A percentile compares a stretch with the other conserved stretches of the same genome.
phyloP scores from a whole-genome alignment of 2,797 vertebrate genomes.

The Galaxias olidus region DNA sequence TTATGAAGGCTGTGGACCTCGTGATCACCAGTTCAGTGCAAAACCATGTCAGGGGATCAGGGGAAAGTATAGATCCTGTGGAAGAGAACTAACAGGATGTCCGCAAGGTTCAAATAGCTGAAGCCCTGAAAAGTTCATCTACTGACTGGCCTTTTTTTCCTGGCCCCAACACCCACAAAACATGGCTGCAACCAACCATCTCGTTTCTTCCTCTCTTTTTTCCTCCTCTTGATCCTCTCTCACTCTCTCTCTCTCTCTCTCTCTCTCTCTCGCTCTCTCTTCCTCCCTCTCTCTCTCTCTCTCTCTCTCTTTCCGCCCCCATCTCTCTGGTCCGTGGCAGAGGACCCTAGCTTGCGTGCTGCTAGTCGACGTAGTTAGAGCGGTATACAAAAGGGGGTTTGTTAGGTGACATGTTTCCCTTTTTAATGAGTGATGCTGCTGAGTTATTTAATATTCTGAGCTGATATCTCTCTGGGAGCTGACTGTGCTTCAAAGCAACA shows the following conservation, averaged over 20 bases:
- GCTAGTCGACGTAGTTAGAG: constrained; percentile 41
- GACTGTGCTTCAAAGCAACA: constrained; percentile 68
- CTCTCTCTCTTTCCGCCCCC: constrained; percentile 2
- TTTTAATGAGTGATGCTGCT: constrained; percentile 75
- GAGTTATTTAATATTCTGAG: constrained; percentile 72
- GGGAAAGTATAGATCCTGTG: background rate
- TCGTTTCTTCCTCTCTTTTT: background rate
- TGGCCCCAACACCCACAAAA: background rate
- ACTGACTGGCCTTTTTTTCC: background rate
- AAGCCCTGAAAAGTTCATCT: background rate
- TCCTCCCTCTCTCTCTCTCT: background rate
- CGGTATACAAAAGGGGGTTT: constrained; percentile 68
- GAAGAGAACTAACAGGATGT: background rate
- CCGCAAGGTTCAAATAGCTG: background rate
- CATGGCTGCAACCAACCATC: background rate
- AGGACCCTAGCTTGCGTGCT: constrained; percentile 12
- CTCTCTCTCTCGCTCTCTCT: constrained; percentile 15
- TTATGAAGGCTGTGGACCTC: constrained; percentile 43
- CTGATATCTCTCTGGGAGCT: constrained; percentile 64
- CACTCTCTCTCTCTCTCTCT: background rate
- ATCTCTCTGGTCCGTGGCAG: constrained; percentile 47
- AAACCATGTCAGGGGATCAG: constrained; percentile 27
- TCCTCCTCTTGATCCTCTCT: background rate
- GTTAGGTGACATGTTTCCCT: constrained; percentile 71
- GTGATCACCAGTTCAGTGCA: constrained; percentile 40